Percentiles rank a stretch among this genome's conserved stretches.
These are phyloP conservation scores for Uloborus diversus DNA, from an alignment of 1,140 invertebrate species.

Conservation along the genomic window DNA sequence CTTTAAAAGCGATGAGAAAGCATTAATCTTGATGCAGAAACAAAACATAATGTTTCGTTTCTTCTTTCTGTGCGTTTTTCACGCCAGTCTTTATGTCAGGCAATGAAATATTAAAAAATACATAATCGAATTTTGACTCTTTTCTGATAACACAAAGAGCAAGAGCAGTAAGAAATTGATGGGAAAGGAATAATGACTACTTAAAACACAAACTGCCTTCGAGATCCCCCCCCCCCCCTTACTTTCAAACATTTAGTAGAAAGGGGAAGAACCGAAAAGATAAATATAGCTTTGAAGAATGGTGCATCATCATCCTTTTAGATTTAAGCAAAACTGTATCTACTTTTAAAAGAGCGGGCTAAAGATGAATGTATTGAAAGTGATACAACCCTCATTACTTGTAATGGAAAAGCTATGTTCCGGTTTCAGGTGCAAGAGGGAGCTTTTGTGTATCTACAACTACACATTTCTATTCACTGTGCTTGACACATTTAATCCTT, in stretches of 20 bases:
- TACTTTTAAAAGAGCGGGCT: slow-evolving; percentile 33
- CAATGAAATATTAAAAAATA: slow-evolving; percentile 50
- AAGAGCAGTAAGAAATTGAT: slow-evolving; percentile 7
- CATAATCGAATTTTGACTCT: slow-evolving; percentile 38
- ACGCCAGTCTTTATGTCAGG: slow-evolving; percentile 17
- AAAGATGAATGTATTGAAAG: slow-evolving; percentile 31
- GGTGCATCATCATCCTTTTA: slow-evolving; percentile 24
- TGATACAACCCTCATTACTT: slow-evolving; percentile 21
- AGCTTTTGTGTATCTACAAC: slow-evolving; percentile 3
- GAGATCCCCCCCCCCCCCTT: no score
- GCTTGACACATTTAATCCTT: slow-evolving; percentile 33
- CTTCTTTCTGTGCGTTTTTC: not conserved
- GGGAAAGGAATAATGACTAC: slow-evolving; percentile 30
- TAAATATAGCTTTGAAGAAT: slow-evolving; percentile 45
- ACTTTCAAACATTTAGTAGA: slow-evolving; percentile 7
- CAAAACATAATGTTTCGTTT: slow-evolving; percentile 22
- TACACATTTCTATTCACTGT: slow-evolving; percentile 15
- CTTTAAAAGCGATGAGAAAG: not conserved
- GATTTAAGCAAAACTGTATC: slow-evolving; percentile 29
- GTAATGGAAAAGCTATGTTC: slow-evolving; percentile 40
- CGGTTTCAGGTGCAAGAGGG: not conserved
- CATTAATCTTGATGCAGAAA: slow-evolving; percentile 41
- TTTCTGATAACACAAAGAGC: slow-evolving; percentile 14
- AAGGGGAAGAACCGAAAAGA: slow-evolving; percentile 18
- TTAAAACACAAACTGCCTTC: slow-evolving; percentile 31